A percentile compares a stretch with the other conserved stretches of the same genome.
Conservation (phyloP, 2,113 vertebrate species). For the Etia nguti region DNA sequence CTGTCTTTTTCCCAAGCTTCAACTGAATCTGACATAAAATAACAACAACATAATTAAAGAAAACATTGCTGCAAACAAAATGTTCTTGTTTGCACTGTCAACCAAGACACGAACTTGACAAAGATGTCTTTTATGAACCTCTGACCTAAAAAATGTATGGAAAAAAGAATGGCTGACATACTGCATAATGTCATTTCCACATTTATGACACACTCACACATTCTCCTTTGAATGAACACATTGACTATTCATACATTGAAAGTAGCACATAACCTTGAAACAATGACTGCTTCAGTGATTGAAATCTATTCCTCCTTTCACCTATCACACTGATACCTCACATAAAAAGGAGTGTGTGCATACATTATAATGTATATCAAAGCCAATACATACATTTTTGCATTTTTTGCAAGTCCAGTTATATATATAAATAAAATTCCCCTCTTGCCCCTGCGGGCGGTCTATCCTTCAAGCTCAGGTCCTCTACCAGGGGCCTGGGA, state of each 20-base stretch:
- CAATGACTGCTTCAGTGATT: not conserved
- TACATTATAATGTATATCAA: not conserved
- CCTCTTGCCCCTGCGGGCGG: not conserved
- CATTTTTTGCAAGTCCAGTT: not conserved
- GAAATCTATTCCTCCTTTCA: not conserved
- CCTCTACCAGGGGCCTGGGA: not conserved
- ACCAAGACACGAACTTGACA: not conserved
- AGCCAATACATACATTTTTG: not conserved
- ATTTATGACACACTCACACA: conserved; percentile 5
- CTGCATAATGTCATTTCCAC: not conserved
- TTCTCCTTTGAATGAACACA: not conserved
- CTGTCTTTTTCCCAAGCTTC: not conserved
- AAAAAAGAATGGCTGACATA: not conserved
- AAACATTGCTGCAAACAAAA: not conserved
- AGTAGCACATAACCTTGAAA: conserved; percentile 26
- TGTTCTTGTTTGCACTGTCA: not conserved
- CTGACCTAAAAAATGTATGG: conserved; percentile 3
- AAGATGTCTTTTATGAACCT: not conserved
- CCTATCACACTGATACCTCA: not conserved
- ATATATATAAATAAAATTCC: not conserved
- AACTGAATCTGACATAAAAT: not conserved
- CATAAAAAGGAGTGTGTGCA: not conserved
- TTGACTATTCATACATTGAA: conserved; percentile 35
- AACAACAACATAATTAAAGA: not conserved
- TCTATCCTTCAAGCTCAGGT: not conserved